phyloP scores from a whole-genome alignment of 2,113 vertebrate genomes.

The Rhea americana region DNA sequence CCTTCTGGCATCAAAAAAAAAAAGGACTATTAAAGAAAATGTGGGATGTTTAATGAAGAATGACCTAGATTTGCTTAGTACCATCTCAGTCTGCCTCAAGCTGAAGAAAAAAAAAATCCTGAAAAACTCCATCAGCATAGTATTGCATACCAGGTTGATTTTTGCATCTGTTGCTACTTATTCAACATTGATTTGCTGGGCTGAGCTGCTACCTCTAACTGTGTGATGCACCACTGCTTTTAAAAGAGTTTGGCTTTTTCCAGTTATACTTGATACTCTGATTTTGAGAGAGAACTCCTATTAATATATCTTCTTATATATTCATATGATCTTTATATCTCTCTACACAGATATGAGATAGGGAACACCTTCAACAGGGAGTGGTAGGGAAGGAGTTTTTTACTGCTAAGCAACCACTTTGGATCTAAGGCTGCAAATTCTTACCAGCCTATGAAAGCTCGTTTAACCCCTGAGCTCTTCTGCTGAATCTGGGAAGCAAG shows the following conservation, averaged over 20 bases:
- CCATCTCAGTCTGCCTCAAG: not conserved
- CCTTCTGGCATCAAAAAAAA: not conserved
- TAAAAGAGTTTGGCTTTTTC: constrained; percentile 24
- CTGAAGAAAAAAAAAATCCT: not conserved
- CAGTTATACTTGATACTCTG: not conserved
- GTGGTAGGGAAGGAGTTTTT: constrained; percentile 24
- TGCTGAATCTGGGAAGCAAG: not conserved
- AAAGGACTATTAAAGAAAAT: not conserved
- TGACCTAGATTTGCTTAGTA: not conserved
- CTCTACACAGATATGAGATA: constrained; percentile 28
- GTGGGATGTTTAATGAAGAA: not conserved
- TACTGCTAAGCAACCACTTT: constrained; percentile 62
- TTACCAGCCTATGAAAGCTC: constrained; percentile 35
- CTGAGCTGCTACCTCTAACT: not conserved
- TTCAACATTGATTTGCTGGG: not conserved
- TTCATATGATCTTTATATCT: constrained; percentile 29
- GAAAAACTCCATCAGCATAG: not conserved
- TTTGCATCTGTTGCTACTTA: not conserved
- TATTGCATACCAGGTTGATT: not conserved
- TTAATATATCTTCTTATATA: constrained; percentile 48
- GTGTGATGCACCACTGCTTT: not conserved
- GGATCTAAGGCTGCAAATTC: constrained; percentile 38
- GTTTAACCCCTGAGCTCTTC: constrained; percentile 45
- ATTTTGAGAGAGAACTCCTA: constrained; percentile 20
- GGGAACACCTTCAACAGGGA: constrained; percentile 43